These are phyloP conservation scores for Alsophila aescularia DNA, from an alignment of 2,888 invertebrate genomes.

Conservation along the genomic window DNA sequence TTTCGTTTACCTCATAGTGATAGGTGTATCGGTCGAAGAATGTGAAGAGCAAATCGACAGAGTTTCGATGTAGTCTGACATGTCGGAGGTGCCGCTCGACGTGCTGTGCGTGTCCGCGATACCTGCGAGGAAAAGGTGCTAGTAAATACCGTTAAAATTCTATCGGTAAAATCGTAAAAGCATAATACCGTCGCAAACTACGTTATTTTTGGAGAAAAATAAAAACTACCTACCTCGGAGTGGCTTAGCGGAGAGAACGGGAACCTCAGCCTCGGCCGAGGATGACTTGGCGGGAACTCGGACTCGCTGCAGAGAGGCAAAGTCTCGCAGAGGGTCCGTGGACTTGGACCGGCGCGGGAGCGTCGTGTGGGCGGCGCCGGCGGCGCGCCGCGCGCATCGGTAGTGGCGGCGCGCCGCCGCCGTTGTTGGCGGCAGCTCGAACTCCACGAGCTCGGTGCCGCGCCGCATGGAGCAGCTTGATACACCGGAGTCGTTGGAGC, in stretches of 20 bases:
- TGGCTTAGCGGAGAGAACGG: constrained; percentile 85
- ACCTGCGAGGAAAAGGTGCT: constrained; percentile 44
- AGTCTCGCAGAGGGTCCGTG: constrained; percentile 85
- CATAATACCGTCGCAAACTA: no score
- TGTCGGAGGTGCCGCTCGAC: constrained; percentile 93
- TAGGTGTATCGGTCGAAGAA: constrained; percentile 90
- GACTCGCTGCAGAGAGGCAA: constrained; percentile 84
- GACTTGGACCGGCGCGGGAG: constrained; percentile 88
- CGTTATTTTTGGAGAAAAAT: background rate
- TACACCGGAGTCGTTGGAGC: constrained; percentile 92
- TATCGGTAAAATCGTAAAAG: background rate
- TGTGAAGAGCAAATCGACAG: constrained; percentile 92
- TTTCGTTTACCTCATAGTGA: constrained; percentile 75
- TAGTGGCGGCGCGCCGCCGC: constrained; percentile 79
- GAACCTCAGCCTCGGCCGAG: constrained; percentile 91
- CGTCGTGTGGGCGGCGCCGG: constrained; percentile 81
- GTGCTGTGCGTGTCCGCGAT: constrained; percentile 88
- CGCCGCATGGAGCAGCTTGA: constrained; percentile 87
- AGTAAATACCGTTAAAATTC: background rate
- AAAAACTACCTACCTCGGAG: constrained; percentile 67
- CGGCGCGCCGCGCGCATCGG: constrained; percentile 83
- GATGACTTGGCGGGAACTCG: constrained; percentile 87
- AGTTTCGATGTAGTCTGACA: constrained; percentile 95
- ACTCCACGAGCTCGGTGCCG: constrained; percentile 77
- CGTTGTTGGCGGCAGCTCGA: constrained; percentile 86